A percentile compares a stretch with the other conserved stretches of the same genome.
phyloP scores from a whole-genome alignment of 2,888 invertebrate genomes.

The Torymus tubicola region DNA sequence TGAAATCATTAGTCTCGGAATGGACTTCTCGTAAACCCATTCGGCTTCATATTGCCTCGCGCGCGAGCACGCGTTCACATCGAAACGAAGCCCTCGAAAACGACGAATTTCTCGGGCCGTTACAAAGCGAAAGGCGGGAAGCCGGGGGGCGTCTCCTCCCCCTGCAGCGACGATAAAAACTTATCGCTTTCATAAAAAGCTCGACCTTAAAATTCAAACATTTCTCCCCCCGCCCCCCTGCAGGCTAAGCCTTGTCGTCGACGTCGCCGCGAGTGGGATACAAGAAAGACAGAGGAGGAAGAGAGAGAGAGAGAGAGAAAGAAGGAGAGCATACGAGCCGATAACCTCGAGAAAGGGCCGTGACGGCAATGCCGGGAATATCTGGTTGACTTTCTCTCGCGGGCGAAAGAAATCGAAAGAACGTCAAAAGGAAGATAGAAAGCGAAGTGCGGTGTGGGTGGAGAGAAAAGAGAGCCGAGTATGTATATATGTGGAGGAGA shows the following conservation, averaged over 20 bases:
- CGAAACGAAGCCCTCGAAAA: conserved; percentile 15
- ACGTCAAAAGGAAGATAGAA: conserved; percentile 24
- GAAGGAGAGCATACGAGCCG: conserved; percentile 9
- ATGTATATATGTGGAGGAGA: not conserved
- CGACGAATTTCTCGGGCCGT: conserved; percentile 38
- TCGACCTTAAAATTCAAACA: conserved; percentile 45
- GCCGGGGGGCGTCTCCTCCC: not conserved
- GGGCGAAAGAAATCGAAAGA: conserved; percentile 35
- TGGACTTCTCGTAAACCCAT: not conserved
- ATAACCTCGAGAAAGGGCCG: not conserved
- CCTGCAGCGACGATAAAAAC: conserved; percentile 52
- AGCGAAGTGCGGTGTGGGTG: not conserved
- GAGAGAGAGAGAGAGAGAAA: not conserved
- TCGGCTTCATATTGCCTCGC: conserved; percentile 3
- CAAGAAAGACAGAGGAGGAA: not conserved
- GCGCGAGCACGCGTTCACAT: too few relatives aligned
- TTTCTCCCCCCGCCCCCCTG: not conserved
- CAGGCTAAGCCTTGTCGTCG: not conserved
- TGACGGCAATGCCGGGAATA: conserved; percentile 7
- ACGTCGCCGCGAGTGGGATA: conserved; percentile 6
- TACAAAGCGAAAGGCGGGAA: conserved; percentile 11
- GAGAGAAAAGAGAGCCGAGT: not conserved
- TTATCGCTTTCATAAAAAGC: conserved; percentile 48
- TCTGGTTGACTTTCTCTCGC: conserved; percentile 38
- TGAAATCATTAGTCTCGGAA: not conserved